Evolutionary conservation across 2,888 invertebrate species (phyloP).

Genomic region (Diplazon laetatorius): DNA sequence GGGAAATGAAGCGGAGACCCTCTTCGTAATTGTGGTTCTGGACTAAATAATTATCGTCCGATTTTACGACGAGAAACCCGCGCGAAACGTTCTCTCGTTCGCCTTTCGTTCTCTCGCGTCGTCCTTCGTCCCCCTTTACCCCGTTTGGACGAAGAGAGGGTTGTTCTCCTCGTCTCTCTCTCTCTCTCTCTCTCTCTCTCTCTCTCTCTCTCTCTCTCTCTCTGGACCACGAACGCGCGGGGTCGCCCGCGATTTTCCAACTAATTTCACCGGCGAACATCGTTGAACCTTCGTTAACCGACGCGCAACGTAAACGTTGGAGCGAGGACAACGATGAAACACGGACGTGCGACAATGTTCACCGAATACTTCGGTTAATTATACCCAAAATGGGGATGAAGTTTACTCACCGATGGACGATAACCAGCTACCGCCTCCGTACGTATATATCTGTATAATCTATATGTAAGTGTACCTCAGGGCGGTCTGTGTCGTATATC

Average conservation of each 20-base stretch:
- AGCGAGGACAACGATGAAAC: slow-evolving; percentile 6
- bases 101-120: no score
- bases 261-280: slow-evolving; percentile 55
- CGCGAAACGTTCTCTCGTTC: slow-evolving; percentile 30
- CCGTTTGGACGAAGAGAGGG: no score
- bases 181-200: background rate
- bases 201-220: slow-evolving; percentile 4
- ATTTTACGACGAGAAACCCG: slow-evolving; percentile 60
- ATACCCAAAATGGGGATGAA: slow-evolving; percentile 20
- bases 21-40: slow-evolving; percentile 64
- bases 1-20: slow-evolving; percentile 64
- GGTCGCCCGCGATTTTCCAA: slow-evolving; percentile 59
- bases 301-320: slow-evolving; percentile 17
- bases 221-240: slow-evolving; percentile 7
- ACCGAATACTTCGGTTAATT: slow-evolving; percentile 25
- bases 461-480: no score
- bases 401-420: slow-evolving; percentile 25
- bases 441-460: background rate
- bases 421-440: slow-evolving; percentile 14
- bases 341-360: background rate
- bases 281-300: background rate
- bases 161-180: no score
- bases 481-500: no score
- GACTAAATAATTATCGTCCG: slow-evolving; percentile 67
- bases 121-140: no score